These are phyloP conservation scores for Saxidomus purpurata DNA, from an alignment of 1,140 invertebrate species.

Conservation along the genomic window DNA sequence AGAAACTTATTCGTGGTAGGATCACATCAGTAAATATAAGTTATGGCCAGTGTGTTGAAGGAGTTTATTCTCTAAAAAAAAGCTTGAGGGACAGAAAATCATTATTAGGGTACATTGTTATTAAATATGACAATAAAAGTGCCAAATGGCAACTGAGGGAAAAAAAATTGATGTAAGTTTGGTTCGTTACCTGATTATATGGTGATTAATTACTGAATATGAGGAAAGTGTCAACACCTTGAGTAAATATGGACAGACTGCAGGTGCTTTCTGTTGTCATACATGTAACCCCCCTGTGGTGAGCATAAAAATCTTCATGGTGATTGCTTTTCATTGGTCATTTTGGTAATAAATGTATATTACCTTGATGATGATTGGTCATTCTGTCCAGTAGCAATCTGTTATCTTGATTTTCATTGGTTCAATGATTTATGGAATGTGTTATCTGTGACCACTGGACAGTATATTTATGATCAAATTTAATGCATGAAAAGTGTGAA, in stretches of 20 bases:
- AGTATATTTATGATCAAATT: constrained; percentile 24
- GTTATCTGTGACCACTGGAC: not conserved
- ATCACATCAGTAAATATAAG: no score
- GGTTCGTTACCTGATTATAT: not conserved
- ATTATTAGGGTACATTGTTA: no score
- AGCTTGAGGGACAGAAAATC: no score
- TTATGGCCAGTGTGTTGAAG: no score
- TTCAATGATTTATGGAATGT: not conserved
- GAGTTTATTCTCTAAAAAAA: no score
- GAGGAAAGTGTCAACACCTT: not conserved
- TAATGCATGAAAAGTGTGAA: not conserved
- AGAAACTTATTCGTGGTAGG: no score
- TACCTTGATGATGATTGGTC: not conserved
- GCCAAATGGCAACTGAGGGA: not conserved
- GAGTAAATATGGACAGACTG: not conserved
- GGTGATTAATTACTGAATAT: not conserved
- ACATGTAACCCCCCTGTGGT: not conserved
- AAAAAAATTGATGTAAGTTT: not conserved
- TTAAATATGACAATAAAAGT: not conserved
- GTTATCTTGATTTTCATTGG: constrained; percentile 15
- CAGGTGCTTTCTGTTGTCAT: constrained; percentile 1
- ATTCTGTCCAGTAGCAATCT: not conserved
- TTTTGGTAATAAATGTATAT: not conserved
- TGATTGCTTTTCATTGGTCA: not conserved
- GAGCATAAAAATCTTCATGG: not conserved